Conservation (phyloP, 2,888 invertebrate species). For the Julus scandinavius region DNA sequence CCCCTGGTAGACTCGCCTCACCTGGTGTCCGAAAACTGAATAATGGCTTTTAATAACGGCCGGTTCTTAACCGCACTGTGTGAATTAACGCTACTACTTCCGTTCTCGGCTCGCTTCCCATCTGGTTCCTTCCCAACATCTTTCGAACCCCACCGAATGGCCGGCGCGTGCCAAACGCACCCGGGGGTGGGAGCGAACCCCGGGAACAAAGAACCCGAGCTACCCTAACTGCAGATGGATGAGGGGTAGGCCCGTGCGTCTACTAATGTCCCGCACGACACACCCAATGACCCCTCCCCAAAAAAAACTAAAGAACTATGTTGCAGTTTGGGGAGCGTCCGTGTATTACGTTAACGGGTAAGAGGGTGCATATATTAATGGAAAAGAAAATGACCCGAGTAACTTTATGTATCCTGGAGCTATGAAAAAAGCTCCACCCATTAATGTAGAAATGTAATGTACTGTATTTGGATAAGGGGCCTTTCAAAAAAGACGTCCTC, state of each 20-base stretch:
- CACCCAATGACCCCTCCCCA: neutral
- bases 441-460: too few species aligned
- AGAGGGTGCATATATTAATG: neutral
- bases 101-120: constrained; percentile 22
- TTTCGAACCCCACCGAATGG: neutral
- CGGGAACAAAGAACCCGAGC: constrained; percentile 5
- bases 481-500: too few species aligned
- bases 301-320: constrained; percentile 4
- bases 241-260: neutral
- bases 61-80: constrained; percentile 29
- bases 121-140: constrained; percentile 38
- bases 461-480: too few species aligned
- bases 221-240: neutral
- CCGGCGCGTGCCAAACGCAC: neutral
- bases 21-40: constrained; percentile 28
- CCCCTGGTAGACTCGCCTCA: neutral
- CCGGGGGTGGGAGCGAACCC: neutral
- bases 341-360: neutral
- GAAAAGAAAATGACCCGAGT: too few species aligned
- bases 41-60: constrained; percentile 38
- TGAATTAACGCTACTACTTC: constrained; percentile 42
- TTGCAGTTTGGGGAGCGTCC: neutral
- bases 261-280: neutral
- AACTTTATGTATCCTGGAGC: too few species aligned
- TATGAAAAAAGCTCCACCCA: too few species aligned